phyloP scores from a whole-genome alignment of 2,113 vertebrate genomes.

The Aegithalos caudatus region DNA sequence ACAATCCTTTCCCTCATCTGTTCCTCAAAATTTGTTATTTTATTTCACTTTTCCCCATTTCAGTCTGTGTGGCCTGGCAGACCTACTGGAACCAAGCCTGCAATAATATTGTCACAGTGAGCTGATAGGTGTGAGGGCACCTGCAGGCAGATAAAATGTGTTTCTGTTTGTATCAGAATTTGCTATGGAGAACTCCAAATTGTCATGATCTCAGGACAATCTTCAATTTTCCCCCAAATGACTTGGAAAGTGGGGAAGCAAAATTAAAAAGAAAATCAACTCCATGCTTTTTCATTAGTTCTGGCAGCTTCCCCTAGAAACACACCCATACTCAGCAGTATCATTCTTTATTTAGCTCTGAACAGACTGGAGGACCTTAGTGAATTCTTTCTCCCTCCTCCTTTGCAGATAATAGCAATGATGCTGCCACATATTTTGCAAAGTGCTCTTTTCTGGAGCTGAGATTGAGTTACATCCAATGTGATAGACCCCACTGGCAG shows the following conservation, averaged over 20 bases:
- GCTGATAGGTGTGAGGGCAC: slow-evolving; percentile 50
- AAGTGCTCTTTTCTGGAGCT: slow-evolving; percentile 51
- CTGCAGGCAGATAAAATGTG: slow-evolving; percentile 34
- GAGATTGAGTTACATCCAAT: slow-evolving; percentile 38
- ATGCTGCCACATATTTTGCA: slow-evolving; percentile 8
- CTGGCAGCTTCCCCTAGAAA: slow-evolving; percentile 48
- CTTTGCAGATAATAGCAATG: slow-evolving; percentile 27
- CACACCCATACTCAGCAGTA: slow-evolving; percentile 39
- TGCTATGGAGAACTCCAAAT: not conserved
- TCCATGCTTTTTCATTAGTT: slow-evolving; percentile 36
- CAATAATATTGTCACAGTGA: slow-evolving; percentile 37
- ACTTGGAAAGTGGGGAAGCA: not conserved
- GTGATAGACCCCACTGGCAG: slow-evolving; percentile 20
- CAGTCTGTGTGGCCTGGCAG: slow-evolving; percentile 49
- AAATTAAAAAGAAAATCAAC: slow-evolving; percentile 43
- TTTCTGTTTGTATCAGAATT: slow-evolving; percentile 13
- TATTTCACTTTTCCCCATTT: slow-evolving; percentile 27
- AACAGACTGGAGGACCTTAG: slow-evolving; percentile 58
- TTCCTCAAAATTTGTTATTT: slow-evolving; percentile 14
- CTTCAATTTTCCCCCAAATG: not conserved
- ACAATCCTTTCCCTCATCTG: not conserved
- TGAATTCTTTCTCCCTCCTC: slow-evolving; percentile 1
- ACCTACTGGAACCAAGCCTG: slow-evolving; percentile 34
- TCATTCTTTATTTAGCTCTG: slow-evolving; percentile 58
- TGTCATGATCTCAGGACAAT: not conserved